These are phyloP conservation scores for Peromyscus polionotus DNA, from an alignment of 2,113 vertebrate species.

Conservation along the genomic window DNA sequence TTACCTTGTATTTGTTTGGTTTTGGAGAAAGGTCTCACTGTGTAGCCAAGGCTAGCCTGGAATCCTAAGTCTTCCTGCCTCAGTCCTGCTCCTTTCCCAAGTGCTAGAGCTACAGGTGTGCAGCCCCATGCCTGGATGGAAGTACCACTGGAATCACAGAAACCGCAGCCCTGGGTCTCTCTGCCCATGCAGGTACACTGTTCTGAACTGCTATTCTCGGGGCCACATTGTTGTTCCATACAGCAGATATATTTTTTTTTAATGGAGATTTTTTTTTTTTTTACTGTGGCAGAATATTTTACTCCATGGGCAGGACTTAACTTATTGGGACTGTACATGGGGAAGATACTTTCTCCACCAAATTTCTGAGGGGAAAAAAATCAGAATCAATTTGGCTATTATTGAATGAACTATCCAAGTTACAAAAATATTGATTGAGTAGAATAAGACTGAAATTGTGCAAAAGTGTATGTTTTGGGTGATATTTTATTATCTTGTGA, in stretches of 20 bases:
- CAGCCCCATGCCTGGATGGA: too few species aligned
- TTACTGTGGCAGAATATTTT: conserved; percentile 63
- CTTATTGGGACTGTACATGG: conserved; percentile 61
- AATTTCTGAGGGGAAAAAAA: conserved; percentile 74
- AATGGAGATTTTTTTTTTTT: conserved; percentile 66
- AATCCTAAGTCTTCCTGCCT: not conserved
- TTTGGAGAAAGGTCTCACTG: not conserved
- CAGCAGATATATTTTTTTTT: conserved; percentile 48
- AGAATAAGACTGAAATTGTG: conserved; percentile 19
- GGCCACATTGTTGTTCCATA: conserved; percentile 58
- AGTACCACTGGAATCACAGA: conserved; percentile 32
- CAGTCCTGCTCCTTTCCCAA: not conserved
- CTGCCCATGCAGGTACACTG: not conserved
- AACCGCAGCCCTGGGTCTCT: conserved; percentile 50
- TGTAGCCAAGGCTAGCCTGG: not conserved
- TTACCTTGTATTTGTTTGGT: not conserved
- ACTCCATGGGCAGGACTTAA: conserved; percentile 62
- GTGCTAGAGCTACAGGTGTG: not conserved
- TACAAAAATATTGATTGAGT: conserved; percentile 56
- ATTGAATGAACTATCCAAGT: not conserved
- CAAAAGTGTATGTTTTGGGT: not conserved
- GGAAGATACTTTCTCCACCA: conserved; percentile 65
- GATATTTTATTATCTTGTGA: not conserved
- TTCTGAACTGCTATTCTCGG: conserved; percentile 53
- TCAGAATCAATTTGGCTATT: conserved; percentile 72